phyloP scores from a whole-genome alignment of 2,797 vertebrate species.

The Coluber constrictor region DNA sequence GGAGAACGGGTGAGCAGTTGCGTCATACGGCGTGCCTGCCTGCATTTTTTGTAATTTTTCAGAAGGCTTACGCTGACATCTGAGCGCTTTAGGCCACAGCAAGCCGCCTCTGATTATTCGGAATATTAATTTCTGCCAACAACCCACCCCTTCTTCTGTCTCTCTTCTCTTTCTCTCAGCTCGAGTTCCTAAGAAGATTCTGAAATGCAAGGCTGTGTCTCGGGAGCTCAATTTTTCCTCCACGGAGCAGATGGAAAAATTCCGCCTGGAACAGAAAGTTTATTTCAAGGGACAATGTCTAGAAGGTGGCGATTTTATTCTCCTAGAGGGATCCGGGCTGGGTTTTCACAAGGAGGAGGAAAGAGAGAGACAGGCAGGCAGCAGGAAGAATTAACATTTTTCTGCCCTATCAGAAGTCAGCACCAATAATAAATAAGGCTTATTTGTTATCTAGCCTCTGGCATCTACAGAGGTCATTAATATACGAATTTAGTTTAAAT shows the following conservation, averaged over 20 bases:
- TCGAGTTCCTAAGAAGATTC: conserved; percentile 97
- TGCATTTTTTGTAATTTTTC: no score
- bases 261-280: conserved; percentile 97
- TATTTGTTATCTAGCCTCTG: neutral
- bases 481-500: neutral
- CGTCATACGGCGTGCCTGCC: accelerated
- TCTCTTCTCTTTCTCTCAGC: conserved; percentile 72
- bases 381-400: neutral
- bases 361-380: neutral
- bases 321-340: neutral
- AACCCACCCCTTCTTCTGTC: neutral
- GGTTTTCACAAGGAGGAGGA: conserved; percentile 13
- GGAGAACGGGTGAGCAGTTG: neutral
- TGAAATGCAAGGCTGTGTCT: conserved; percentile 98
- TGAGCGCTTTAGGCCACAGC: neutral
- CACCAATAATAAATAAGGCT: neutral
- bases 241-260: conserved; percentile 97
- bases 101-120: neutral
- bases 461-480: neutral
- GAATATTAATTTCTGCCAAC: conserved; percentile 3
- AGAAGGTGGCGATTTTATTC: conserved; percentile 82
- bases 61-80: no score
- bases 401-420: neutral
- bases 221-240: conserved; percentile 98
- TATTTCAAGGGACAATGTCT: conserved; percentile 99